Percentiles rank a stretch among this genome's conserved stretches.
These are phyloP conservation scores for Hucho hucho DNA, from an alignment of 2,113 vertebrate species.

Conservation along the genomic window DNA sequence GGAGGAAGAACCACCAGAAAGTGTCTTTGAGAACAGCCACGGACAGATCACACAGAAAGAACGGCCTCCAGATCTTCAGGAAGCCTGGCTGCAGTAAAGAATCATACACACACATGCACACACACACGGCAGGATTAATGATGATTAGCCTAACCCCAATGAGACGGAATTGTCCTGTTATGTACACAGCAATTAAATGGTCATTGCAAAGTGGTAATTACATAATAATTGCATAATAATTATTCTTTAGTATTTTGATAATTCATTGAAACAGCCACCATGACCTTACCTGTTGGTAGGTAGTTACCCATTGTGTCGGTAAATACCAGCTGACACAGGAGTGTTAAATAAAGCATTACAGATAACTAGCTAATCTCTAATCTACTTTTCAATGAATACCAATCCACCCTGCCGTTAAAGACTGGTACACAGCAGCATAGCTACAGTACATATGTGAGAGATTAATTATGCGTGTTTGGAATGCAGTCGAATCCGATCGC, in stretches of 20 bases:
- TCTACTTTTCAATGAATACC: constrained; percentile 7
- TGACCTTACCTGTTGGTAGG: too few relatives aligned
- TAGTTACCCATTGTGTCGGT: too few relatives aligned
- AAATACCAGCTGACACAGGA: not conserved
- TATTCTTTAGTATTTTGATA: too few relatives aligned
- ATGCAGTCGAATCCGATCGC: constrained; percentile 21
- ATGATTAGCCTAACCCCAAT: constrained; percentile 1
- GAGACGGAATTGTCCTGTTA: not conserved
- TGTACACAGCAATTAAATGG: too few relatives aligned
- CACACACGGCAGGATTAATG: not conserved
- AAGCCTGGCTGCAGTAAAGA: constrained; percentile 36
- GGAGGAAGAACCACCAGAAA: constrained; percentile 69
- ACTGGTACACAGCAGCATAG: not conserved
- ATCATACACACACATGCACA: constrained; percentile 1
- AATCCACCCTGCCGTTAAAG: not conserved
- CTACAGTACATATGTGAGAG: constrained; percentile 15
- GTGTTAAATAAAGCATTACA: not conserved
- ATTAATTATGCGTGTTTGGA: constrained; percentile 20
- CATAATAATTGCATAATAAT: too few relatives aligned
- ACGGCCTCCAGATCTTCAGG: constrained; percentile 52
- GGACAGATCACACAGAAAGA: constrained; percentile 63
- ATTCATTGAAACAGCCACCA: too few relatives aligned
- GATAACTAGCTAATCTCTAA: constrained; percentile 11
- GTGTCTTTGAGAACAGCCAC: constrained; percentile 64
- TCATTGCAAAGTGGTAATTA: too few relatives aligned